Base-by-base conservation (phyloP, 1,140 invertebrate genomes). In the Dendroctonus ponderosae region DNA sequence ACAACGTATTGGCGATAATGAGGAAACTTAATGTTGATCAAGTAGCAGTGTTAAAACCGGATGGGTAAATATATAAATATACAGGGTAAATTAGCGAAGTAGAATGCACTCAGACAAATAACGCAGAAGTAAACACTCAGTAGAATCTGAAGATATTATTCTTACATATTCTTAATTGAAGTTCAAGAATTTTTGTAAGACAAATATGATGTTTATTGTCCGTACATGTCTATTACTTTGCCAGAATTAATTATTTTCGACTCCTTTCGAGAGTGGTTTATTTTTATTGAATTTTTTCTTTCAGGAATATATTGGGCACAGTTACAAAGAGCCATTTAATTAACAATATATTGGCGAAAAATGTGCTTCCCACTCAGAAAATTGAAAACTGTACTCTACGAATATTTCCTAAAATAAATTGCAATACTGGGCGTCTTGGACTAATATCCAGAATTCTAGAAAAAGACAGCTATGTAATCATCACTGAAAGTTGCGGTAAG, bases 381-480 rank as follows among this genome's bases (percentile, higher is more conserved):
- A 86, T 91, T 0, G 80, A 86, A 2, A 87, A 88, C 71, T 84
- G 86, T 7, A 79, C 90, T 0, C 84, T 88, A 65, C 88, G 89
- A 72, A 88, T 92, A 69, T 93, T 89, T 74, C 86, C 88, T 46
- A 89, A 89, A 79, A 82, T 94, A 37, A 80, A 83, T 37, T 37
- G 80, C 82, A 48, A 15, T 49, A 79, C 85, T 61, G 85, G 87
- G 3, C 83, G 82, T 26, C 76, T 96, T 0, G 90, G 91, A 5
- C 83, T 86, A 69, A 79, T 95, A 48, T 92, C 91, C 0, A 81
- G 89, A 49, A 85, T 94, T 71, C 81, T 97, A 12, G 90, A 95
- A 76, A 88, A 86, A 43, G 88, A 94, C 69, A 81, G 88, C 49
- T 94, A 87, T 77, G 91, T 89, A 0, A 76, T 95, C 6, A 84